A percentile compares a stretch with the other conserved stretches of the same genome.
phyloP scores from a whole-genome alignment of 2,888 invertebrate species.

The Rotaria macrura region DNA sequence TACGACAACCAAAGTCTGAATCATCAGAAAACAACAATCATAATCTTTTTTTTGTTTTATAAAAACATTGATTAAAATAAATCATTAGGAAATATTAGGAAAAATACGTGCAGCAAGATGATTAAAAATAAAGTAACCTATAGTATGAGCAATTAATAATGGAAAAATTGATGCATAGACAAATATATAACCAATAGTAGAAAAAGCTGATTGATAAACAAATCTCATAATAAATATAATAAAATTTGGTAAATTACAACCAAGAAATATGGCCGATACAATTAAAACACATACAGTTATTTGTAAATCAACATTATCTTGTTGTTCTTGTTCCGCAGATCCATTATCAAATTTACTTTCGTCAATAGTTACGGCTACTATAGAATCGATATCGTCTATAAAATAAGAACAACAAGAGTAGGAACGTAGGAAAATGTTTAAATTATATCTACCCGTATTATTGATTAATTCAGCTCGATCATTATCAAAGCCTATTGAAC shows the following conservation, averaged over 20 bases:
- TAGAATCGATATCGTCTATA: neutral
- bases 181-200: neutral
- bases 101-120: neutral
- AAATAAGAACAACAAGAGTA: too few species aligned
- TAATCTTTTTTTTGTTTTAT: too few species aligned
- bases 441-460: neutral
- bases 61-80: neutral
- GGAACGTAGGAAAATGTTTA: neutral
- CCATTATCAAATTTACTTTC: neutral
- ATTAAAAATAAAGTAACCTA: neutral
- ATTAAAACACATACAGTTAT: conserved; percentile 11
- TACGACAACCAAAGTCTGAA: neutral
- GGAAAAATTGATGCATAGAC: neutral
- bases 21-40: too few species aligned
- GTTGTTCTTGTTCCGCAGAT: neutral
- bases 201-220: neutral
- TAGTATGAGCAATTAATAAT: neutral
- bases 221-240: neutral
- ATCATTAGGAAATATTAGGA: neutral
- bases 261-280: neutral
- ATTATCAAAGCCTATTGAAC: neutral
- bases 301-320: neutral
- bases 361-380: neutral
- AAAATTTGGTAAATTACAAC: neutral
- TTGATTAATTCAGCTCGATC: neutral